Conservation (phyloP, 1,140 invertebrate genomes). For the Diplogasteroides magnus region DNA sequence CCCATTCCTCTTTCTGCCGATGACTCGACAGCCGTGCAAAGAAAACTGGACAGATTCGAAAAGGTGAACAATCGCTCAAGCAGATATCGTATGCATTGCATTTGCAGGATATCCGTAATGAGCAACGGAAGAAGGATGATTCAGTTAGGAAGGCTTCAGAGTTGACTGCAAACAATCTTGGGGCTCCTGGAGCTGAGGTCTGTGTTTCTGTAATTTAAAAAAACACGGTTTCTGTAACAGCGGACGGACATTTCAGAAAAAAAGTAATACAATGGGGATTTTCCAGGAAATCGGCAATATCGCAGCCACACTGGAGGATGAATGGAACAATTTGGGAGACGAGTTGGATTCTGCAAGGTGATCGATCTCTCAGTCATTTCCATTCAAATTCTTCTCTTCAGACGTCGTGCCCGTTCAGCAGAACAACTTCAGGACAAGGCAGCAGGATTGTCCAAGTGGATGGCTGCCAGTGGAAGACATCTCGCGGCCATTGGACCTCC, state of each 20-base stretch:
- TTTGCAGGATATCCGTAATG: too few relatives aligned
- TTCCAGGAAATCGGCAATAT: background rate
- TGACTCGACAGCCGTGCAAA: background rate
- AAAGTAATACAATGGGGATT: too few relatives aligned
- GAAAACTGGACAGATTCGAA: background rate
- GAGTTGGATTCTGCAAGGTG: conserved; percentile 9
- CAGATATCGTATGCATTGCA: too few relatives aligned
- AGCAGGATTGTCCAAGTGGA: conserved; percentile 73
- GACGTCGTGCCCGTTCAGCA: conserved; percentile 53
- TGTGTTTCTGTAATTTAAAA: too few relatives aligned
- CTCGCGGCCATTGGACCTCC: conserved; percentile 81
- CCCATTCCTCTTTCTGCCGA: background rate
- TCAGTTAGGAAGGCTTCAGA: too few relatives aligned
- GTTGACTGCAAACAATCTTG: too few relatives aligned
- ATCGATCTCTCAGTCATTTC: background rate
- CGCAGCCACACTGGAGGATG: conserved; percentile 6
- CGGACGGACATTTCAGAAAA: too few relatives aligned
- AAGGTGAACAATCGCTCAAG: too few relatives aligned
- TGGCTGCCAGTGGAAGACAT: conserved; percentile 79
- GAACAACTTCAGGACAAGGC: conserved; percentile 81
- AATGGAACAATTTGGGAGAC: conserved; percentile 13
- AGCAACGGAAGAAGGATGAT: too few relatives aligned
- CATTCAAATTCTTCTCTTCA: background rate
- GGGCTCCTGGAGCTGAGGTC: too few relatives aligned
- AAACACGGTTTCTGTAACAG: too few relatives aligned